Base-by-base conservation (phyloP, 2,113 vertebrate genomes). In the Asarcornis scutulata region DNA sequence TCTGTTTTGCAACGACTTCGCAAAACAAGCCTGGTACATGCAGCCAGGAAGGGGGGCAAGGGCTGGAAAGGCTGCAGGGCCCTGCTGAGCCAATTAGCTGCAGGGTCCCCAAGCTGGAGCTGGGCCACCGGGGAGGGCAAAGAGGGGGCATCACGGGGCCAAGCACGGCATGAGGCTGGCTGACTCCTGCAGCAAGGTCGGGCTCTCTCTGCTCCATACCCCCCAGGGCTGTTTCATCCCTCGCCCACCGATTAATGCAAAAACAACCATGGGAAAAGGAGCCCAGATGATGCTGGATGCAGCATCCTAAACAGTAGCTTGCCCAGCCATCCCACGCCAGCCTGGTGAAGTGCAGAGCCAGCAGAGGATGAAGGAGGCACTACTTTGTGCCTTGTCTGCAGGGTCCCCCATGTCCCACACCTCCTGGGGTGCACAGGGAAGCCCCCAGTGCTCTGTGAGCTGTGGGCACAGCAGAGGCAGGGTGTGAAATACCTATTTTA, bases 401-500 rank as follows among this genome's bases (percentile, higher is more conserved):
- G 8, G 7, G 10, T 7, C 2, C 4, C 13, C 7, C 5, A 5
- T 2, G 6, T 7, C 8, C 15, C 68, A 11, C 14, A 18, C 11
- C 0, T 27, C 55, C 52, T 23, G 9, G 10, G 13, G 7, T 42
- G 17, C 38, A 56, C 60, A 5, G 16, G 58, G 10, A 17, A 2
- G 7, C 42, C 23, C 32, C 9, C 42, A 10, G 56, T 10, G 6
- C 9, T 2, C 36, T 26, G 7, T 17, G 3, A 52, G 26, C 62
- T 10, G 25, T 13, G 11, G 62, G 27, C 26, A 9, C 26, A 6
- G 17, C 26, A 64, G 7, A 36, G 36, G 25, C 50, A 40, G 18
- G 40, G 12, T 0, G 1, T 34, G 22, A 26, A 14, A 22, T 0
- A 0, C 9, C 25, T 23, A 2, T 62, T 84, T 67, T 22, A 31